Conservation (phyloP, 2,797 vertebrate species). For the Gouania willdenowi region DNA sequence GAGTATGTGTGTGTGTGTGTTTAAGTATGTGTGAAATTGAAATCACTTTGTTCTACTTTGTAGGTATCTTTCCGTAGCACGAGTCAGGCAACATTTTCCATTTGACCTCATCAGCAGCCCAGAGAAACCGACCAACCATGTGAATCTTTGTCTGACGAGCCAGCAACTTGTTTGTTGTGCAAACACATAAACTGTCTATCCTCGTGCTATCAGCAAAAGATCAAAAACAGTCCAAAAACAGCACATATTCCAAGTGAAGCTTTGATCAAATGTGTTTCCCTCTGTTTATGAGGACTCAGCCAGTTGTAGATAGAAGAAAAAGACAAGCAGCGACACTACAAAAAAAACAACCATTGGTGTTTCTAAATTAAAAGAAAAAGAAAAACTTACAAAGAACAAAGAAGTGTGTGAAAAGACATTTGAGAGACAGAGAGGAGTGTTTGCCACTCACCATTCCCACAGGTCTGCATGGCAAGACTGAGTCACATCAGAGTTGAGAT, state of each 20-base stretch:
- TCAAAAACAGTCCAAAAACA: conserved; percentile 24
- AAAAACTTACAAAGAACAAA: not conserved
- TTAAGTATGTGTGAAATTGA: conserved; percentile 12
- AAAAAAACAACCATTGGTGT: too few relatives aligned
- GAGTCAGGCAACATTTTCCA: conserved; percentile 3
- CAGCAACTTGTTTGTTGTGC: conserved; percentile 15
- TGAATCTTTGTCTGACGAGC: conserved; percentile 15
- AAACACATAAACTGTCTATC: conserved; percentile 13
- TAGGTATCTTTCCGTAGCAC: too few relatives aligned
- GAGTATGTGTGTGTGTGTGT: conserved; percentile 17
- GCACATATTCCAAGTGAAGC: conserved; percentile 9
- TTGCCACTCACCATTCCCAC: conserved; percentile 63
- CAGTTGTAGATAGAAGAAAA: conserved; percentile 1
- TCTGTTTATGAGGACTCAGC: conserved; percentile 18
- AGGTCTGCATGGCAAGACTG: conserved; percentile 39
- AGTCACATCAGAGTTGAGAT: conserved; percentile 60
- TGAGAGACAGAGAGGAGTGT: conserved; percentile 28
- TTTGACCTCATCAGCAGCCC: not conserved
- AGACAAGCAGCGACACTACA: conserved; percentile 2
- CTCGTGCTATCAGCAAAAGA: conserved; percentile 8
- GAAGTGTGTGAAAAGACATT: conserved; percentile 19
- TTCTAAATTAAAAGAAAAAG: too few relatives aligned
- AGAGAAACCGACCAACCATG: not conserved
- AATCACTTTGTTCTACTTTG: too few relatives aligned
- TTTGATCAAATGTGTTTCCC: conserved; percentile 31